These are phyloP conservation scores for Lithophane leautieri DNA, from an alignment of 2,888 invertebrate genomes.

Conservation along the genomic window DNA sequence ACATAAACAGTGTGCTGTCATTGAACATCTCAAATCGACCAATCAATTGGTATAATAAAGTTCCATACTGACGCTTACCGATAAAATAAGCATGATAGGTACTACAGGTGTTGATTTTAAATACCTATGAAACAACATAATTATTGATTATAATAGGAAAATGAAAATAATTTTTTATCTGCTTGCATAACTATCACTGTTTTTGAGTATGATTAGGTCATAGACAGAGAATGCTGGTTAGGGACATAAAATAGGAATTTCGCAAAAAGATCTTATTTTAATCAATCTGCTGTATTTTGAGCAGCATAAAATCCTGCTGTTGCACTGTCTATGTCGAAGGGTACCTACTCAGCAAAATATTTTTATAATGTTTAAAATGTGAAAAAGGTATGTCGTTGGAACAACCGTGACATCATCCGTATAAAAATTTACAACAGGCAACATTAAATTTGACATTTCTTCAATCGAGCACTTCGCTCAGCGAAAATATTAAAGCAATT, in stretches of 20 bases:
- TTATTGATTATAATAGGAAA: too few species aligned
- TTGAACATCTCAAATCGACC: slow-evolving; percentile 14
- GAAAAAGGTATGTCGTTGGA: background rate
- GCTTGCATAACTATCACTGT: background rate
- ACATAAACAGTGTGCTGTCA: slow-evolving; percentile 35
- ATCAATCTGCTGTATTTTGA: background rate
- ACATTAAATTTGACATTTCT: slow-evolving; percentile 68
- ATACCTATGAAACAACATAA: background rate
- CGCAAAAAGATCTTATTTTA: background rate
- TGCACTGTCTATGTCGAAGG: background rate
- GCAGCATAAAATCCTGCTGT: background rate
- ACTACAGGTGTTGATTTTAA: background rate
- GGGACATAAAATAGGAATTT: too few species aligned
- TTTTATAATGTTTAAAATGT: slow-evolving; percentile 21
- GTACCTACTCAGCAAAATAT: background rate
- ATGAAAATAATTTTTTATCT: too few species aligned
- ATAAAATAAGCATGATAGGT: slow-evolving; percentile 5
- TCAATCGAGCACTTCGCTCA: slow-evolving; percentile 71
- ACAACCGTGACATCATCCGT: slow-evolving; percentile 14
- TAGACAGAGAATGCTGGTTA: too few species aligned
- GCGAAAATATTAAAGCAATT: slow-evolving; percentile 78
- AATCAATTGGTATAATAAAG: slow-evolving; percentile 24
- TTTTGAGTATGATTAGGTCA: too few species aligned
- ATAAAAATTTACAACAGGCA: slow-evolving; percentile 32
- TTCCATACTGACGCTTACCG: background rate